phyloP scores from a whole-genome alignment of 2,888 invertebrate genomes.

The Cosmia trapezina region DNA sequence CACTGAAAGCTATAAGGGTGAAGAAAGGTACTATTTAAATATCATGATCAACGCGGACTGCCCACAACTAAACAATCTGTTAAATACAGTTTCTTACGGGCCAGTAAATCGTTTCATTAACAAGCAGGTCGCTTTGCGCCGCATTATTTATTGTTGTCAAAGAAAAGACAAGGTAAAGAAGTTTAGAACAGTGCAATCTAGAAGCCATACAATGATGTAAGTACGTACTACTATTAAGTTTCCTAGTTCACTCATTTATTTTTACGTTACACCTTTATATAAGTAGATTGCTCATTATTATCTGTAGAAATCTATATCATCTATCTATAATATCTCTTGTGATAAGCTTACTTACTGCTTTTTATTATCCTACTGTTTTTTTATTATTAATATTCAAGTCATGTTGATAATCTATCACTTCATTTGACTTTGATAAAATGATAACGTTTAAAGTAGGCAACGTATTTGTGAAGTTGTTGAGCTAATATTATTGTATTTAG shows the following conservation, averaged over 20 bases:
- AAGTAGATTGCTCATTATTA: constrained; percentile 8
- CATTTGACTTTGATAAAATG: background rate
- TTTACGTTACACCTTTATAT: constrained; percentile 8
- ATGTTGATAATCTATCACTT: background rate
- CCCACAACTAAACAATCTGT: constrained; percentile 73
- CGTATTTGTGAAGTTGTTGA: background rate
- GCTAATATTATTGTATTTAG: no score
- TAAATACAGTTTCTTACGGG: constrained; percentile 72
- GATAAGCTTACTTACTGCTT: background rate
- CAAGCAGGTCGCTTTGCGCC: constrained; percentile 74
- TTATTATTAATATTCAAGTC: background rate
- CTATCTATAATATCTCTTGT: constrained; percentile 1
- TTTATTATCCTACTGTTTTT: background rate
- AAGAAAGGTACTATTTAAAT: constrained; percentile 59
- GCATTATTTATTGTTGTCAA: constrained; percentile 76
- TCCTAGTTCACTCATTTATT: constrained; percentile 2
- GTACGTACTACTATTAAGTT: constrained; percentile 75
- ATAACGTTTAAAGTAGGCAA: background rate
- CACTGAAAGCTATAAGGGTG: constrained; percentile 49
- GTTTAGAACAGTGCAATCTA: constrained; percentile 79
- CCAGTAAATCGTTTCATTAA: constrained; percentile 64
- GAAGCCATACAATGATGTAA: constrained; percentile 85
- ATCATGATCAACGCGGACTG: constrained; percentile 83
- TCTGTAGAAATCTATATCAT: constrained; percentile 4
- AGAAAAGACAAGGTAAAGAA: constrained; percentile 84